Evolutionary conservation across 1,140 invertebrate genomes (phyloP).

Genomic region (Anastatus disparis): DNA sequence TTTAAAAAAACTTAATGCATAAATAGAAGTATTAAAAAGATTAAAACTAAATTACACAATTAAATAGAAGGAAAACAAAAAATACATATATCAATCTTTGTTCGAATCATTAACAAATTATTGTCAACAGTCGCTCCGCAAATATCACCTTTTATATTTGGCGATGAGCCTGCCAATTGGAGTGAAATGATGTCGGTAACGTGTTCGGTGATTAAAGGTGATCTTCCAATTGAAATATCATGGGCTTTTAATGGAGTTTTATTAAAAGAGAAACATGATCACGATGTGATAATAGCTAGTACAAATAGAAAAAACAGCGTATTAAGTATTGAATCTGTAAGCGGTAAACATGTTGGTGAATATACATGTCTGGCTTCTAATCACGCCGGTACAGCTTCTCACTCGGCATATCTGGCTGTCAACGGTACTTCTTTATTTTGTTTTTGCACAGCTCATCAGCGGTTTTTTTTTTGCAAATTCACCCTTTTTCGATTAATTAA

Average conservation of each 20-base stretch:
- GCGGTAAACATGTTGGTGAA: conserved; percentile 72
- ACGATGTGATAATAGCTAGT: conserved; percentile 59
- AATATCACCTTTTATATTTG: conserved; percentile 80
- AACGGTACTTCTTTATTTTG: conserved; percentile 67
- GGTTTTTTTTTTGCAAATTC: not conserved
- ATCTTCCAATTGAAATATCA: conserved; percentile 75
- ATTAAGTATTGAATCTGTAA: conserved; percentile 71
- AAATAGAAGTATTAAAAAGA: too few species aligned
- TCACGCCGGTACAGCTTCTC: conserved; percentile 70
- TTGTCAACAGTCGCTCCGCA: conserved; percentile 75
- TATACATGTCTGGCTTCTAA: conserved; percentile 75
- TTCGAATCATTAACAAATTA: conserved; percentile 17
- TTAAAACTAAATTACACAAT: not conserved
- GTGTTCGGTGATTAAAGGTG: conserved; percentile 80
- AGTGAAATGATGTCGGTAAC: conserved; percentile 73
- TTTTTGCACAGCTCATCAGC: not conserved
- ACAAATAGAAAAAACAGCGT: conserved; percentile 69
- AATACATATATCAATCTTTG: not conserved
- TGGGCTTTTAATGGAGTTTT: conserved; percentile 66
- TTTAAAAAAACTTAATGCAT: too few species aligned
- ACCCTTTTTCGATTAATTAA: not conserved
- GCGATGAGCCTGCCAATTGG: conserved; percentile 76
- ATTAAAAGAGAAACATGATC: conserved; percentile 58
- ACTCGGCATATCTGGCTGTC: conserved; percentile 73
- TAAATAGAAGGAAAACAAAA: not conserved